Base-by-base conservation (phyloP, 1,140 invertebrate genomes). In the Steinernema khuongi region DNA sequence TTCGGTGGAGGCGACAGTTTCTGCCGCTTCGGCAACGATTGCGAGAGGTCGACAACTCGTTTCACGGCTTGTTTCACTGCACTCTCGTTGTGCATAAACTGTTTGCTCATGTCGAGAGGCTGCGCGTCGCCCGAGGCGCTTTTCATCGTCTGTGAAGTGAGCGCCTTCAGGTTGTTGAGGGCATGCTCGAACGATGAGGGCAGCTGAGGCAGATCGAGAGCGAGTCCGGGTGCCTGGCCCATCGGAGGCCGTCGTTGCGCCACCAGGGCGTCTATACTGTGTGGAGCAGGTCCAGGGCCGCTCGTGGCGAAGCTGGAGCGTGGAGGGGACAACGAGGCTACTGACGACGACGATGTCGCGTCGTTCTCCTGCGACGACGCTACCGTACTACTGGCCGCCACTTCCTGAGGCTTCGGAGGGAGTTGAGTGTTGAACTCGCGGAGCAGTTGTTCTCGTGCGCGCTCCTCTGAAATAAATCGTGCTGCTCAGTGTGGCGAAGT, bases 351-450 rank as follows among this genome's bases (percentile, higher is more conserved):
- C 7, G 50, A 60, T 60, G 50, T 60, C 26, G 50, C 50, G 26
- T 60, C 50, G 50, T 60, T 22, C 11, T 14, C 50, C 26, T 60
- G 50, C 11, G n/a, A 41, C 36, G 50, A 60, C 11, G 22, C 50
- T 14, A 60, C 22, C 50, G 50, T 22, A 22, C 22, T 60, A n/a
- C n/a, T n/a, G n/a, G n/a, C n/a, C 7, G 50, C 26, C 50, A 60
- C 4, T 17, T 60, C 50, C 50, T 60, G n/a, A n/a, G n/a, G 50
- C 50, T 60, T 60, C 50, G 50, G 50, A 60, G 50, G 11, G 7
- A 60, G 11, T 60, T 60, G 50, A 60, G 50, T 60, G n/a, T n/a
- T n/a, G 22, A 60, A 60, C 26, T 60, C 50, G 50, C 50, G 50
- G 14, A 60, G 50, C 50, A 60, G 50, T 60, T 60, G 50, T 60